A percentile compares a stretch with the other conserved stretches of the same genome.
These are phyloP conservation scores for Bettongia penicillata DNA, from an alignment of 2,113 vertebrate genomes.

Conservation along the genomic window DNA sequence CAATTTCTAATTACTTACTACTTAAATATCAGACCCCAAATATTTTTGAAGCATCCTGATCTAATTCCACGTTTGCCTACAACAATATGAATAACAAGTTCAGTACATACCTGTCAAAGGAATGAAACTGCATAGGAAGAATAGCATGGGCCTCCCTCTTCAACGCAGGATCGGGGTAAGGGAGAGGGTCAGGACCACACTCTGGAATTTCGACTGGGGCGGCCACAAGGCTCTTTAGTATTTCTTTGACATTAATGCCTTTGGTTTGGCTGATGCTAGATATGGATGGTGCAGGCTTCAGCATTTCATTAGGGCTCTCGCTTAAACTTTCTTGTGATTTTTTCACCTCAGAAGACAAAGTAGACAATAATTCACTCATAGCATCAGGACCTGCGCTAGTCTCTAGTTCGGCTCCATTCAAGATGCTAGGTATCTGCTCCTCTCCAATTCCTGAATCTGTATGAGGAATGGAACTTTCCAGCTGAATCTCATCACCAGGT, in stretches of 20 bases:
- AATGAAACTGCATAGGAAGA: constrained; percentile 97
- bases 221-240: constrained; percentile 95
- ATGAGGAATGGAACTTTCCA: constrained; percentile 89
- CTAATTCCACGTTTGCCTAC: constrained; percentile 1
- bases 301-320: constrained; percentile 87
- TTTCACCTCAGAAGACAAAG: constrained; percentile 92
- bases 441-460: constrained; percentile 94
- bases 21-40: not conserved
- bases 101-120: constrained; percentile 95
- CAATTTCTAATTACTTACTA: not conserved
- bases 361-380: constrained; percentile 91
- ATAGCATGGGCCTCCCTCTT: constrained; percentile 93
- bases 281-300: constrained; percentile 90
- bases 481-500: constrained; percentile 86
- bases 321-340: constrained; percentile 92
- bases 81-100: constrained; percentile 53
- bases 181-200: constrained; percentile 89
- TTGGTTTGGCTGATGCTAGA: constrained; percentile 93
- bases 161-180: constrained; percentile 91
- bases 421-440: constrained; percentile 88
- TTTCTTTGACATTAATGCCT: constrained; percentile 97
- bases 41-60: not conserved
- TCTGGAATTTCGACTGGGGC: constrained; percentile 91
- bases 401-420: constrained; percentile 92
- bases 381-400: constrained; percentile 85